Conservation (phyloP, 1,140 invertebrate species). For the Nasonia vitripennis region DNA sequence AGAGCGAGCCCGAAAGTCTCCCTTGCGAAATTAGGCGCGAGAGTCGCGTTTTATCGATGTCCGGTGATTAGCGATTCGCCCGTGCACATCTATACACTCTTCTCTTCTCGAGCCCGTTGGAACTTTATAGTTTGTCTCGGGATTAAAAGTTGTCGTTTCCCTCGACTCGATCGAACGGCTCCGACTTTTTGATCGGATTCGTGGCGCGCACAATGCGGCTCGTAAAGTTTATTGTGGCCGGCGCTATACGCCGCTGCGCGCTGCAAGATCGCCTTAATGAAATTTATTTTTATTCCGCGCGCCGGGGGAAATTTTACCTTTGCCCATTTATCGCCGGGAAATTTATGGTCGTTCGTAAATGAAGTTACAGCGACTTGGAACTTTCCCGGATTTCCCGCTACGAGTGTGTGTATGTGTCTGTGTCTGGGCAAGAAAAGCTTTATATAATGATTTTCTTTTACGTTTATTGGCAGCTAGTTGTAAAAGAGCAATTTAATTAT, state of each 20-base stretch:
- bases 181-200: constrained; percentile 23
- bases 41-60: constrained; percentile 1
- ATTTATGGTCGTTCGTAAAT: constrained; percentile 41
- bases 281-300: constrained; percentile 37
- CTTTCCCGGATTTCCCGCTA: neutral
- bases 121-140: constrained; percentile 2
- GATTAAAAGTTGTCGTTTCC: neutral
- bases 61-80: constrained; percentile 9
- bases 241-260: neutral
- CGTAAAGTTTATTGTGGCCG: constrained; percentile 22
- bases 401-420: neutral
- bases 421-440: neutral
- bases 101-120: neutral
- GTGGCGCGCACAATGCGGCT: neutral
- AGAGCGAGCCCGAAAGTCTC: neutral
- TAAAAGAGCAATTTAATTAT: constrained; percentile 16
- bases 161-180: neutral
- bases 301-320: constrained; percentile 39
- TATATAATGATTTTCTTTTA: constrained; percentile 35
- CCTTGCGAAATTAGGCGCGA: neutral
- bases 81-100: neutral
- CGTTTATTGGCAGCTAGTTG: constrained; percentile 13
- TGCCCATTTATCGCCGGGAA: constrained; percentile 27
- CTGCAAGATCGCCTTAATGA: constrained; percentile 13
- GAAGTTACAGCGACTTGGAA: constrained; percentile 16